A percentile compares a stretch with the other conserved stretches of the same genome.
Evolutionary conservation across 2,113 vertebrate genomes (phyloP).

Genomic region (Accipiter virgatus): DNA sequence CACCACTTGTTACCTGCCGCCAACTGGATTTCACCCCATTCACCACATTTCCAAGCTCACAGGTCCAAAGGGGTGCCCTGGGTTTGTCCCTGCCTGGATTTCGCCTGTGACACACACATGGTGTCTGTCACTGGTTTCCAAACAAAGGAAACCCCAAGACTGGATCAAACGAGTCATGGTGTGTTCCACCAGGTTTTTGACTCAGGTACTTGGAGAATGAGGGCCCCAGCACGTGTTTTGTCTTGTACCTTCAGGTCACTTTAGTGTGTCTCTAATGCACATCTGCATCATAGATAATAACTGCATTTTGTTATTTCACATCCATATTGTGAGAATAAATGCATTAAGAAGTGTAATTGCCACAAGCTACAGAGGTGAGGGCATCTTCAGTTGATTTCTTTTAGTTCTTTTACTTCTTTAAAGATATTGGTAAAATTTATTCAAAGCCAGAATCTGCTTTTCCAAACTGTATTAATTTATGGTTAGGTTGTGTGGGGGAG

Average conservation of each 20-base stretch:
- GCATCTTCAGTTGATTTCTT: background rate
- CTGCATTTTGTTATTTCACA: background rate
- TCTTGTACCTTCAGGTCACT: background rate
- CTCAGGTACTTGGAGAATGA: background rate
- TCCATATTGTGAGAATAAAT: background rate
- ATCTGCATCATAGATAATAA: background rate
- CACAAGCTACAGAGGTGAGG: background rate
- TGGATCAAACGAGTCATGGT: background rate
- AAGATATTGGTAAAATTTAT: background rate
- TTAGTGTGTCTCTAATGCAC: background rate
- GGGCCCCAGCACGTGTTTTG: background rate
- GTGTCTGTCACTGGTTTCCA: background rate
- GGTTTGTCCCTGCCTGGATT: background rate
- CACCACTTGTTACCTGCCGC: no score
- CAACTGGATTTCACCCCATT: no score
- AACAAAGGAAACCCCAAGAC: background rate
- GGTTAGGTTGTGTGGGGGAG: background rate
- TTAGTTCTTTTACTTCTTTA: background rate
- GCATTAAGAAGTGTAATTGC: background rate
- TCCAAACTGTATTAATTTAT: background rate
- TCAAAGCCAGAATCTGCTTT: background rate
- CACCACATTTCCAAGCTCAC: background rate
- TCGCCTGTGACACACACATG: background rate
- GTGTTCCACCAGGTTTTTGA: background rate
- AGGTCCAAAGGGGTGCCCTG: background rate